Percentiles rank a stretch among this genome's conserved stretches.
Conservation (phyloP, 2,888 invertebrate species). For the Steromphala cineraria region DNA sequence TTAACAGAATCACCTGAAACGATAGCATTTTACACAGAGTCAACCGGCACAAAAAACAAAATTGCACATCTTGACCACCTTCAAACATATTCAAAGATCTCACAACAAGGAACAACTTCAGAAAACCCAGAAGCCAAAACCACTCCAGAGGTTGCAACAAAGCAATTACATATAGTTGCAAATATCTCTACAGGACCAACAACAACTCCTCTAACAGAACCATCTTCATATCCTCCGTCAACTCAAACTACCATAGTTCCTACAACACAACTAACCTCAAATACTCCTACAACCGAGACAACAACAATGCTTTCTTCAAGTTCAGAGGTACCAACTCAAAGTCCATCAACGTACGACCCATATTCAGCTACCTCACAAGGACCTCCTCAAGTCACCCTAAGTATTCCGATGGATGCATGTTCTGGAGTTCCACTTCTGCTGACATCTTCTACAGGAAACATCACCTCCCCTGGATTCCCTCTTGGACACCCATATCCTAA, state of each 20-base stretch:
- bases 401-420: slow-evolving; percentile 21
- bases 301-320: not conserved
- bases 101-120: not conserved
- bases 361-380: not conserved
- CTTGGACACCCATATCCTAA: slow-evolving; percentile 14
- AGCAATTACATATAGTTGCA: not conserved
- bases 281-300: not conserved
- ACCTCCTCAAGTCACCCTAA: not conserved
- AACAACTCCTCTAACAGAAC: not conserved
- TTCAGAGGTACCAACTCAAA: not conserved
- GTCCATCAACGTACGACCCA: not conserved
- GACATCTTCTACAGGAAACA: slow-evolving; percentile 1
- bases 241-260: not conserved
- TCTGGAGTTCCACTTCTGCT: slow-evolving; percentile 24
- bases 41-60: not conserved
- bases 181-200: not conserved
- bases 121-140: not conserved
- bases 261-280: not conserved
- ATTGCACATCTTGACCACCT: not conserved
- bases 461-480: slow-evolving; percentile 30
- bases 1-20: not conserved
- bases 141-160: not conserved
- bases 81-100: not conserved
- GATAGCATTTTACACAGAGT: not conserved
- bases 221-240: not conserved